Conservation (phyloP, 2,888 invertebrate genomes). For the Euclidia mi region DNA sequence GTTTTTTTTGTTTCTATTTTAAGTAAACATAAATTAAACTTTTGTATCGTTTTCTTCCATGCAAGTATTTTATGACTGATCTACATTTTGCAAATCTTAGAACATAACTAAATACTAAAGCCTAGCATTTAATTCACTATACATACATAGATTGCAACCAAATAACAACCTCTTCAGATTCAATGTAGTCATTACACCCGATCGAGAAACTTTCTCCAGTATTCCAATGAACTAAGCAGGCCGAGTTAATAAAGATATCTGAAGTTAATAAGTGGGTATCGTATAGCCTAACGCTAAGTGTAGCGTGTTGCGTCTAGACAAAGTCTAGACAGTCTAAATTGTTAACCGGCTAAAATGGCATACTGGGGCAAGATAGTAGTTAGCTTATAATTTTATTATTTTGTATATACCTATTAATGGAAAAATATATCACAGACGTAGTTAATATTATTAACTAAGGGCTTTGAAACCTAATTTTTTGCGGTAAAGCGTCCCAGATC, state of each 20-base stretch:
- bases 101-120: too few relatives aligned
- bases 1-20: too few relatives aligned
- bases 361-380: not conserved
- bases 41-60: too few relatives aligned
- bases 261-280: slow-evolving; percentile 32
- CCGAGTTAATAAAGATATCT: slow-evolving; percentile 1
- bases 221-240: not conserved
- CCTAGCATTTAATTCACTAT: too few relatives aligned
- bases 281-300: slow-evolving; percentile 29
- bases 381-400: too few relatives aligned
- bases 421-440: slow-evolving; percentile 14
- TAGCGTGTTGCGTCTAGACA: slow-evolving; percentile 5
- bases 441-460: slow-evolving; percentile 28
- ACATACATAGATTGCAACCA: too few relatives aligned
- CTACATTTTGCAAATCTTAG: too few relatives aligned
- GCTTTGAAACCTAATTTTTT: slow-evolving; percentile 46
- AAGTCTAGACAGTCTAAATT: slow-evolving; percentile 30
- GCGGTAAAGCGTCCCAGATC: slow-evolving; percentile 43
- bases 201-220: too few relatives aligned
- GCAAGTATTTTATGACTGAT: too few relatives aligned
- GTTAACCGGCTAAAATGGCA: not conserved
- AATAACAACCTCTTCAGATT: too few relatives aligned
- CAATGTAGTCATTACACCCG: too few relatives aligned
- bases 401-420: not conserved
- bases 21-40: too few relatives aligned